A percentile compares a stretch with the other conserved stretches of the same genome.
Evolutionary conservation across 2,113 vertebrate genomes (phyloP).

Genomic region (Brachypodius melanocephalos): DNA sequence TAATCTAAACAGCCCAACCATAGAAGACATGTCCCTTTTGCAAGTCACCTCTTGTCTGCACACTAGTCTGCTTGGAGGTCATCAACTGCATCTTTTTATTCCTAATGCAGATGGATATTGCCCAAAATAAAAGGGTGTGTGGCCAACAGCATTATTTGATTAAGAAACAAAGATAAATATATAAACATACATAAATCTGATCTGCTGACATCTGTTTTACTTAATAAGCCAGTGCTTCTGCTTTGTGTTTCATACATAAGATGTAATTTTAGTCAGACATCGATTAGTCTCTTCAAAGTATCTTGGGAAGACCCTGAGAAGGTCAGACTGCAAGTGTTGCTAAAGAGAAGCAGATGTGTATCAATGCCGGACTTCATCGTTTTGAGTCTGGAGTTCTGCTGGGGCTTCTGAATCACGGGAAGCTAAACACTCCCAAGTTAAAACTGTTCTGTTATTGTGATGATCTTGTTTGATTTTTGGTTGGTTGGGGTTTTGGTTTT

Average conservation of each 20-base stretch:
- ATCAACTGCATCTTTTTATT: neutral
- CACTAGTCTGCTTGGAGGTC: neutral
- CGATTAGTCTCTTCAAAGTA: neutral
- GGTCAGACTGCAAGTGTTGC: neutral
- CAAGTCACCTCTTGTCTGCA: neutral
- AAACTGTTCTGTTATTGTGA: neutral
- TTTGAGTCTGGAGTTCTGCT: neutral
- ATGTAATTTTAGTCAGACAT: neutral
- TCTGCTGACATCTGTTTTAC: neutral
- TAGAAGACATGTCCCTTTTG: neutral
- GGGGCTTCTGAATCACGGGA: neutral
- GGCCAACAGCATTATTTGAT: neutral
- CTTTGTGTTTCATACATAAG: neutral
- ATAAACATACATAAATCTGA: neutral
- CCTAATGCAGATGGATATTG: neutral
- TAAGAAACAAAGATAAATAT: neutral
- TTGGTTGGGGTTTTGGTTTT: no score
- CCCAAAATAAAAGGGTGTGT: neutral
- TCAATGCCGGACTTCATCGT: accelerated
- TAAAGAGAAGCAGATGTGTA: neutral
- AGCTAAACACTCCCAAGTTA: neutral
- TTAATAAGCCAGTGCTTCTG: neutral
- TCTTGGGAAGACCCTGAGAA: neutral
- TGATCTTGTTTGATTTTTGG: neutral
- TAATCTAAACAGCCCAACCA: neutral